Evolutionary conservation across 2,113 vertebrate species (phyloP).

Genomic region (Oryzias curvinotus): DNA sequence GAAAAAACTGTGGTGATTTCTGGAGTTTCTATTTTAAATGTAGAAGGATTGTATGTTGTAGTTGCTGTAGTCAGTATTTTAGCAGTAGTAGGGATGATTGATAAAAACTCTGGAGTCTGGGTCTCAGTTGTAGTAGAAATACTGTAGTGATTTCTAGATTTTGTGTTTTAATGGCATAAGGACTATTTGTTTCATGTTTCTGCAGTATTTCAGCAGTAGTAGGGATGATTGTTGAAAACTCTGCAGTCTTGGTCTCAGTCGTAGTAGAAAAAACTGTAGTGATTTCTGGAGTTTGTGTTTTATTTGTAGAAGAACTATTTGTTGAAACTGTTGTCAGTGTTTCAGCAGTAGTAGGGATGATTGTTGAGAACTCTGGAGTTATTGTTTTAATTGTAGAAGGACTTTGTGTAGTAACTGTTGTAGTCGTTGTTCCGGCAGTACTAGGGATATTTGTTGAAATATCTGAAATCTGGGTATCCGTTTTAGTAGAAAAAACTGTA

Average conservation of each 20-base stretch:
- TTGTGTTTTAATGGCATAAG: not conserved
- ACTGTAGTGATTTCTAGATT: too few relatives aligned
- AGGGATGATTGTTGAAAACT: not conserved
- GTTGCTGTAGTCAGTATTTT: not conserved
- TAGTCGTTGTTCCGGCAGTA: not conserved
- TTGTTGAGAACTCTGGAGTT: rapidly evolving
- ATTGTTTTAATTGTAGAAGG: not conserved
- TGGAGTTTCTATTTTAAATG: too few relatives aligned
- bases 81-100: not conserved
- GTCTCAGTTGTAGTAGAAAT: too few relatives aligned
- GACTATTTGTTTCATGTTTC: not conserved
- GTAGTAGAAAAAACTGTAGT: too few relatives aligned
- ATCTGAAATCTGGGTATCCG: not conserved
- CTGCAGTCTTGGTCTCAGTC: not conserved
- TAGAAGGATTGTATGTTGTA: too few relatives aligned
- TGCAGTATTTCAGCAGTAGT: not conserved
- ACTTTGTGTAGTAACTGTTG: not conserved
- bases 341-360: not conserved
- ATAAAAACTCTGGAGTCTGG: too few relatives aligned
- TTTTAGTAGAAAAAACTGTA: not conserved
- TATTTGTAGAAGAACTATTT: not conserved
- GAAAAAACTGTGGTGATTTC: too few relatives aligned
- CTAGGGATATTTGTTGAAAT: too few relatives aligned
- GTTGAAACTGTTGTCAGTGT: not conserved
- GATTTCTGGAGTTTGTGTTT: not conserved